Percentiles rank a stretch among this genome's conserved stretches.
phyloP scores from a whole-genome alignment of 2,113 vertebrate genomes.

The Channa maculata region DNA sequence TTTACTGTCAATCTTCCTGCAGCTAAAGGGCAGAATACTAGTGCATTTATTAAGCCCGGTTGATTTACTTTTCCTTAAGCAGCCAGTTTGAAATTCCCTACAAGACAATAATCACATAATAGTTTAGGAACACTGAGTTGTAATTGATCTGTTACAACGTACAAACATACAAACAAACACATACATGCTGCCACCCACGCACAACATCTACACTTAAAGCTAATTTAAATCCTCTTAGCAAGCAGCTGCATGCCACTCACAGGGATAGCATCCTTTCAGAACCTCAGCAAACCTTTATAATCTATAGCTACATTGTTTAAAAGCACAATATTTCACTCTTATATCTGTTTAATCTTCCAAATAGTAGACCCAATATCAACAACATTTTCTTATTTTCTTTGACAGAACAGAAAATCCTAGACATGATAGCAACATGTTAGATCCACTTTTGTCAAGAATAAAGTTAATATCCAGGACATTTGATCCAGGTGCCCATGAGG shows the following conservation, averaged over 20 bases:
- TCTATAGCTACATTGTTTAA: background rate
- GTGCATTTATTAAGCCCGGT: constrained; percentile 29
- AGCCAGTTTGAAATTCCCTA: background rate
- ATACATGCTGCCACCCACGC: background rate
- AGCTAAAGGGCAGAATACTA: constrained; percentile 47
- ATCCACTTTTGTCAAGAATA: background rate
- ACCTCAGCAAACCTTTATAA: background rate
- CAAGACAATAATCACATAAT: background rate
- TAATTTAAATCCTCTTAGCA: background rate
- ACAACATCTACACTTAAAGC: background rate
- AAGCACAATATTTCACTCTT: too few relatives aligned
- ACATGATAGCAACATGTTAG: background rate
- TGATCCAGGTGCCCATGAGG: too few relatives aligned
- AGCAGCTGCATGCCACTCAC: background rate
- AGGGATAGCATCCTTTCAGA: background rate
- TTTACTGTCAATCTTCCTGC: constrained; percentile 40
- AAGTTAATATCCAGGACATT: too few relatives aligned
- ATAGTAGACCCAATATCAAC: background rate
- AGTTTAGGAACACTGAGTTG: background rate
- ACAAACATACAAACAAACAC: background rate
- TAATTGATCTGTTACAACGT: background rate
- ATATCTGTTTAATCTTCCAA: too few relatives aligned
- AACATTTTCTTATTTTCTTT: background rate
- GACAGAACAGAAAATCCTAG: background rate
- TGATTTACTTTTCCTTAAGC: constrained; percentile 9